Conservation (phyloP, 2,888 invertebrate species). For the Tortricodes alternella region DNA sequence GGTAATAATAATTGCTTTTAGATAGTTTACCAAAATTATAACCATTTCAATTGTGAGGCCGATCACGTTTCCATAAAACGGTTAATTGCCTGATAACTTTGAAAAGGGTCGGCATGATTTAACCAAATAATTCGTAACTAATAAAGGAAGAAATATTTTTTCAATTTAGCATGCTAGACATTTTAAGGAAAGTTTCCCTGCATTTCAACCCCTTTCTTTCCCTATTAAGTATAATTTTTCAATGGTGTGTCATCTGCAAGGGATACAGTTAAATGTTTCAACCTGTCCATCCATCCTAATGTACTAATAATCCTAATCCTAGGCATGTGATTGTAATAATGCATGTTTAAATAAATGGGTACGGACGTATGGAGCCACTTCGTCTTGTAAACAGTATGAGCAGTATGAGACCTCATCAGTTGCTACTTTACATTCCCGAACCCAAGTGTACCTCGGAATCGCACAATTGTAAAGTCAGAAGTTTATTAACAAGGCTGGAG, state of each 20-base stretch:
- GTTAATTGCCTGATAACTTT: conserved; percentile 21
- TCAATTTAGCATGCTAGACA: neutral
- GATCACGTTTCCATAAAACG: conserved; percentile 25
- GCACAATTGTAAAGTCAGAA: conserved; percentile 44
- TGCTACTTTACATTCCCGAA: conserved; percentile 42
- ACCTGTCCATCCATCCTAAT: too few species aligned
- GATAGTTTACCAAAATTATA: conserved; percentile 18
- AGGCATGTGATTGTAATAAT: too few species aligned
- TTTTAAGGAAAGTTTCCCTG: too few species aligned
- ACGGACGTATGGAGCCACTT: too few species aligned
- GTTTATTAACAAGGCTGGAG: conserved; percentile 60
- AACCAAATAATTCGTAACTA: conserved; percentile 15
- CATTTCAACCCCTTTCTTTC: too few species aligned
- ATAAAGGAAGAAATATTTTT: neutral
- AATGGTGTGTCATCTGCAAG: too few species aligned
- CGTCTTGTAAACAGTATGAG: neutral
- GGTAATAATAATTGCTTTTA: neutral
- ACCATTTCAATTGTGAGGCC: conserved; percentile 8
- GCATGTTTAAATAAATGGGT: too few species aligned
- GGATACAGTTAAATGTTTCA: too few species aligned
- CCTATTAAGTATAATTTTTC: too few species aligned
- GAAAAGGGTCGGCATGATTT: conserved; percentile 21
- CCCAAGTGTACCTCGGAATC: conserved; percentile 36
- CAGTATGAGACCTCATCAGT: neutral
- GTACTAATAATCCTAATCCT: too few species aligned